Evolutionary conservation across 2,888 invertebrate genomes (phyloP), one percentile per base, ranked within the genome.

Genomic region (Rapana venosa): DNA sequence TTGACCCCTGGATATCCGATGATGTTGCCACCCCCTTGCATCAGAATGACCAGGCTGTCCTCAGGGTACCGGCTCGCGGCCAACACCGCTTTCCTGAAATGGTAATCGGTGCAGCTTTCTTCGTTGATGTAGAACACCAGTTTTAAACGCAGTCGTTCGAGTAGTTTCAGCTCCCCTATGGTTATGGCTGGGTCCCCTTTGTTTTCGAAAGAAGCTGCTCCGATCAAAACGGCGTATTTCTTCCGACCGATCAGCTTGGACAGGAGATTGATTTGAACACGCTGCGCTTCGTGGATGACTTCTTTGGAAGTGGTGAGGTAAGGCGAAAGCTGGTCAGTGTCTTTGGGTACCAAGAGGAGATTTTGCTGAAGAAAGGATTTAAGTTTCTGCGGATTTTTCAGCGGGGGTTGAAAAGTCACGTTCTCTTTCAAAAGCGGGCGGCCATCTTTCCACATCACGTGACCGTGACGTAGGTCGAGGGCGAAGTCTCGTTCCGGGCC

Each of bases 11-110:
- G 1, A 74, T 92, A 92, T 0, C 91, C 91, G 2, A 92, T 58
- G 15, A 93, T 35, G 77, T 93, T 93, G 0, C 93, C 93, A 0
- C 93, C 93, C 0, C 93, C 93, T 56, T 92, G 92, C 61, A 92
- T 90, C 15, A 93, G 70, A 32, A 93, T 92, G 13, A 92, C 91
- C 11, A 93, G 66, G 15, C 91, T 90, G 0, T 90, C 74, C 17
- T 66, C 32, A 6, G 79, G 15, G 56, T 91, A 91, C 0, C 26
- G 30, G 5, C 81, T 32, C 30, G 86, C 88, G 15, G 88, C 70
- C 13, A 74, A 20, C 32, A 20, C 17, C 0, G 91, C 92, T 61
- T 86, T 58, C 0, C 77, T 11, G n/a, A 90, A 66, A 20, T 87
- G 81, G 13, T 88, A 20, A 13, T 89, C 87, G 0, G 79, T 88